Conservation (phyloP, 2,113 vertebrate genomes). For the Rhabdornis inornatus region DNA sequence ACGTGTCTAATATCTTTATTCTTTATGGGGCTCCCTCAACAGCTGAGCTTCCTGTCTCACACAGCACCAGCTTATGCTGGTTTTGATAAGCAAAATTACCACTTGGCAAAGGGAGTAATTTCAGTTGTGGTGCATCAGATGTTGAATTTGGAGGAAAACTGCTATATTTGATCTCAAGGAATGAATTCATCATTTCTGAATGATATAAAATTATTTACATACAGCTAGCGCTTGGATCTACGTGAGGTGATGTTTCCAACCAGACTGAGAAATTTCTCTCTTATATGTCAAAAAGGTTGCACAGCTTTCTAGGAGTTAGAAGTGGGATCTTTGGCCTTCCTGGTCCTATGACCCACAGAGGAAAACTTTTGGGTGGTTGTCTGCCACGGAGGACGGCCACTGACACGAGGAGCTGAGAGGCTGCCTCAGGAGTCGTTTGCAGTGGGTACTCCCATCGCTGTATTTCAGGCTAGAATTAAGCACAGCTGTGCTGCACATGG, state of each 20-base stretch:
- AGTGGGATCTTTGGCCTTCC: not conserved
- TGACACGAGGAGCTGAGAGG: not conserved
- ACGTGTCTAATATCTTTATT: not conserved
- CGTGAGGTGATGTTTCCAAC: not conserved
- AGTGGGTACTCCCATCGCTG: not conserved
- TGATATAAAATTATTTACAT: not conserved
- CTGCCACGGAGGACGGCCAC: rapidly evolving
- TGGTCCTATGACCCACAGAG: not conserved
- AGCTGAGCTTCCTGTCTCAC: not conserved
- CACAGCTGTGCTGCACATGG: not conserved
- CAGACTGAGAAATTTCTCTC: not conserved
- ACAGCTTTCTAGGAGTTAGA: not conserved
- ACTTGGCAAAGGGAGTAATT: not conserved
- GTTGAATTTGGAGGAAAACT: not conserved
- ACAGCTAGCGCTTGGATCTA: not conserved
- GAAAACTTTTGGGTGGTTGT: not conserved
- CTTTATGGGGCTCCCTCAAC: not conserved
- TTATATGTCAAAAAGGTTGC: not conserved
- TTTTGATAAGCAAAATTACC: not conserved
- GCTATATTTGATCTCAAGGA: not conserved
- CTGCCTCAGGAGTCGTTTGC: not conserved
- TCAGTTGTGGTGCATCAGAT: not conserved
- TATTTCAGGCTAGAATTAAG: not conserved
- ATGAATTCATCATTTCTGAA: not conserved
- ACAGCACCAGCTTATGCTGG: not conserved